Evolutionary conservation across 2,888 invertebrate genomes (phyloP).

Genomic region (Meta bourneti): DNA sequence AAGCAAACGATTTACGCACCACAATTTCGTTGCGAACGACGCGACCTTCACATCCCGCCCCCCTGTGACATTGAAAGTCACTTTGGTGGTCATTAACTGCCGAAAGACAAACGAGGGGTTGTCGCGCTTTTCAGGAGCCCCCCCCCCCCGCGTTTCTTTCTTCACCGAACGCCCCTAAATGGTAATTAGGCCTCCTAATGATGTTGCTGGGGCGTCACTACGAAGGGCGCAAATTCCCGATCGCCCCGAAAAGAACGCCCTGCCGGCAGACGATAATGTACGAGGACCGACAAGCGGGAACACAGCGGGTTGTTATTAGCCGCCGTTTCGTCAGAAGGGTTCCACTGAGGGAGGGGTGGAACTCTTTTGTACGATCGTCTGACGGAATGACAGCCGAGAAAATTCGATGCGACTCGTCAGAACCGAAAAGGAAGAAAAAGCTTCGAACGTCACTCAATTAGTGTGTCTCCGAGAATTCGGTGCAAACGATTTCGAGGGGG

Average conservation of each 20-base stretch:
- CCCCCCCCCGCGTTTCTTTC: neutral
- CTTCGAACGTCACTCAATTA: neutral
- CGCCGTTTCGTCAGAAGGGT: neutral
- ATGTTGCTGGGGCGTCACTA: constrained; percentile 1
- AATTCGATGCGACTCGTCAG: constrained; percentile 19
- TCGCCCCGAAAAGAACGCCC: constrained; percentile 19
- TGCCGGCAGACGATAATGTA: neutral
- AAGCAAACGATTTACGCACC: neutral
- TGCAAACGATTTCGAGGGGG: neutral
- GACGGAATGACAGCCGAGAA: constrained; percentile 37
- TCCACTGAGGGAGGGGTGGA: neutral
- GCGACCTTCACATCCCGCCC: neutral
- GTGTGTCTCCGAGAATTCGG: neutral
- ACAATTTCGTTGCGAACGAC: neutral
- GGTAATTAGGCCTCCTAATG: constrained; percentile 37
- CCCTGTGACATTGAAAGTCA: neutral
- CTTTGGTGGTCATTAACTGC: neutral
- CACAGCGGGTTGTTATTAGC: neutral
- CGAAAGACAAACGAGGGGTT: neutral
- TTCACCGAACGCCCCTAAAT: constrained; percentile 1
- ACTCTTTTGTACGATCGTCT: constrained; percentile 40
- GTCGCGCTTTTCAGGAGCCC: neutral
- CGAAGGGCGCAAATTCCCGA: constrained; percentile 5
- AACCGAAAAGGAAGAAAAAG: neutral
- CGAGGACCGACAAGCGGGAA: neutral